Evolutionary conservation across 2,888 invertebrate species (phyloP).

Genomic region (Ellobium chinense): DNA sequence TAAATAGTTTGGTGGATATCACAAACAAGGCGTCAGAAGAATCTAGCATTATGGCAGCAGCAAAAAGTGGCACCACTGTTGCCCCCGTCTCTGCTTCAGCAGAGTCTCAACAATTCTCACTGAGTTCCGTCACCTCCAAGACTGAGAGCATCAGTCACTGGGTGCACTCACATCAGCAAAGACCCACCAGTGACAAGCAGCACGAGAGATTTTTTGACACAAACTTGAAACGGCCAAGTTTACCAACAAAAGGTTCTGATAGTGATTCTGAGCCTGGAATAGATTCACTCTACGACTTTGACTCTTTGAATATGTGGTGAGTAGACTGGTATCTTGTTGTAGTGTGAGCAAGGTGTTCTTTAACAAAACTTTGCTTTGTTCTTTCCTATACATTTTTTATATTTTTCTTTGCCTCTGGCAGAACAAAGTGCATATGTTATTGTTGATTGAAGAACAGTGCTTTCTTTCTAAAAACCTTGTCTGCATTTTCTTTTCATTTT

Average conservation of each 20-base stretch:
- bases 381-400: no score
- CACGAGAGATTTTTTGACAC: conserved; percentile 53
- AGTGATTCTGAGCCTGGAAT: conserved; percentile 86
- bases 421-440: no score
- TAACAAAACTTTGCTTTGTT: no score
- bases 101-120: conserved; percentile 43
- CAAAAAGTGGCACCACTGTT: conserved; percentile 20
- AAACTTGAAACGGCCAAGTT: conserved; percentile 86
- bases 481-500: no score
- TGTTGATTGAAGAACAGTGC: no score
- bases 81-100: conserved; percentile 7
- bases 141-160: conserved; percentile 67
- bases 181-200: conserved; percentile 46
- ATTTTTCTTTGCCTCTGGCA: no score
- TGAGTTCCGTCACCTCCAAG: conserved; percentile 57
- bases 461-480: no score
- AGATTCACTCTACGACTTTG: conserved; percentile 88
- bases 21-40: conserved; percentile 27
- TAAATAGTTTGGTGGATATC: conserved; percentile 15
- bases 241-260: conserved; percentile 89
- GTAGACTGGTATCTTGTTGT: conserved; percentile 61
- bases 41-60: conserved; percentile 9
- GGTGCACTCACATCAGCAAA: conserved; percentile 70
- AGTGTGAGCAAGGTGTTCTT: no score
- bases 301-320: conserved; percentile 90